phyloP scores from a whole-genome alignment of 2,797 vertebrate species.

The Lepilemur ruficaudatus region DNA sequence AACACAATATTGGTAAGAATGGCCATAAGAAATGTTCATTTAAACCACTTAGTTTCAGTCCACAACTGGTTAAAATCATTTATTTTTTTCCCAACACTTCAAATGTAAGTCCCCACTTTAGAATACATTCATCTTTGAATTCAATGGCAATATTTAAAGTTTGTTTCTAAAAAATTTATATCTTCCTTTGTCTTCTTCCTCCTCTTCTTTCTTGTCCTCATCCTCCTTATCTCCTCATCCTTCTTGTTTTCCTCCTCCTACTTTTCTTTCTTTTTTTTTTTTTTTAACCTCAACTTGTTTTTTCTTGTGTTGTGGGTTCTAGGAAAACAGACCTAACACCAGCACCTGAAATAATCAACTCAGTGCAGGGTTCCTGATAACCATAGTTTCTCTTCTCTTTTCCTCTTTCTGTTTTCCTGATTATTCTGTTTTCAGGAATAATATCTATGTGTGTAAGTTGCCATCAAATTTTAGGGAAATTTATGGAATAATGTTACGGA shows the following conservation, averaged over 20 bases:
- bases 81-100: not conserved
- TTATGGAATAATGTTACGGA: not conserved
- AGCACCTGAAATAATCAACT: not conserved
- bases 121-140: not conserved
- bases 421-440: not conserved
- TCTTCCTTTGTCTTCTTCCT: not conserved
- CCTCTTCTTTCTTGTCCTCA: not conserved
- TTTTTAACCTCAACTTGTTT: not conserved
- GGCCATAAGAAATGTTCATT: not conserved
- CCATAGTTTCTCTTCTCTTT: not conserved
- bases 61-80: not conserved
- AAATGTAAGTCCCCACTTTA: not conserved
- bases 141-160: not conserved
- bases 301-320: not conserved
- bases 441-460: not conserved
- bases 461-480: not conserved
- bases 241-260: not conserved
- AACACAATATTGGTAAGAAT: not conserved
- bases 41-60: not conserved
- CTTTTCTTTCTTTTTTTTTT: not conserved
- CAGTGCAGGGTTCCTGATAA: not conserved
- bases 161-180: slow-evolving; percentile 2
- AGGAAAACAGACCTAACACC: not conserved
- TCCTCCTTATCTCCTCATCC: not conserved
- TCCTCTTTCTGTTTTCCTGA: not conserved